Base-by-base conservation (phyloP, 1,140 invertebrate genomes). In the Uloborus diversus region DNA sequence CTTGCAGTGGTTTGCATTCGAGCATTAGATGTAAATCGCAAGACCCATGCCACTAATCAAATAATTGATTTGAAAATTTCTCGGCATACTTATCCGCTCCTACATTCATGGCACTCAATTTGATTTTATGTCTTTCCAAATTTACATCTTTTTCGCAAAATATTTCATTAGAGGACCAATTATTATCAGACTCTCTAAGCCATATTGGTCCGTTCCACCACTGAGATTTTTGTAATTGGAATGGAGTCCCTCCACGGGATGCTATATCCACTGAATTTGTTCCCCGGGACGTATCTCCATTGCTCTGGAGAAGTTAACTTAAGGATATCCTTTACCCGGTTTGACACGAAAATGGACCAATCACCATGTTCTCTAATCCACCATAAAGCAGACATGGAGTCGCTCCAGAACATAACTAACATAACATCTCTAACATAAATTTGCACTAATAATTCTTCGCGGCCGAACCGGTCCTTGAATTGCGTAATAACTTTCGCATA, bases 211-310 rank as follows among this genome's bases (percentile, higher is more conserved):
- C 53, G 25, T 42, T 25, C 32, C 53, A 79, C 65, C 66, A 42
- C 51, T 51, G 1, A 5, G 35, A 64, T 64, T 33, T n/a, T 33
- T 27, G 14, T 5, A 64, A 33, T 5, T 47, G 13, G 27, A 23
- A 14, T 3, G 32, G 30, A 28, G 14, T 14, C 33, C 65, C 33
- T 3, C 64, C 76, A 0, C 49, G 27, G 5, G 62, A 56, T 20
- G 47, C 14, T n/a, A 79, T 20, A 35, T 69, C 64, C 0, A 65
- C 64, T 4, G 28, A 30, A 42, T 79, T 79, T 68, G 23, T 32
- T 56, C 65, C 51, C 25, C 0, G 62, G 13, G 25, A 53, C 20
- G 47, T 79, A 49, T 57, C 51, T 51, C 42, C 64, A 79, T 7
- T 20, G 1, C 25, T 69, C 32, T n/a, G 23, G 32, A 14, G 49